These are phyloP conservation scores for Syrista parreyssii DNA, from an alignment of 2,888 invertebrate species.

Conservation along the genomic window DNA sequence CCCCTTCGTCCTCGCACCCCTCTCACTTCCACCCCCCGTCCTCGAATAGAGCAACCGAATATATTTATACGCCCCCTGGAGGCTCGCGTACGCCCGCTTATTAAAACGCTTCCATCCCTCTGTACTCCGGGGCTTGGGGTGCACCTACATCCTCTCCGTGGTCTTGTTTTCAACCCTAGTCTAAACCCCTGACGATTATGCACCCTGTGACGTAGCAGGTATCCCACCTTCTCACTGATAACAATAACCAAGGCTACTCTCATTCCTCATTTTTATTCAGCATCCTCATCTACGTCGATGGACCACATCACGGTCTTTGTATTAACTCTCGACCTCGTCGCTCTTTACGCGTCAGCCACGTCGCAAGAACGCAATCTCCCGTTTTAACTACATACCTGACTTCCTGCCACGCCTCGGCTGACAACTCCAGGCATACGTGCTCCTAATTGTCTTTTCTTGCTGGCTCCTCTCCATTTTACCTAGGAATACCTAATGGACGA, in stretches of 20 bases:
- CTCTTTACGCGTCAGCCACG: not conserved
- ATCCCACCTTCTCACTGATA: too few species aligned
- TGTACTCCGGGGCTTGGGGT: not conserved
- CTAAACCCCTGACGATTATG: not conserved
- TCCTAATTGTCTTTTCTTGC: slow-evolving; percentile 25
- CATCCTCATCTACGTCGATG: not conserved
- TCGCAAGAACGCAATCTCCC: slow-evolving; percentile 19
- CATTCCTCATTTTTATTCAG: not conserved
- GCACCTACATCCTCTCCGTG: not conserved
- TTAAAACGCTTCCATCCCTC: slow-evolving; percentile 55
- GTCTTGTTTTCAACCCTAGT: not conserved
- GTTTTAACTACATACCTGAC: slow-evolving; percentile 19
- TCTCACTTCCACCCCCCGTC: slow-evolving; percentile 5
- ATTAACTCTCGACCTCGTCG: not conserved
- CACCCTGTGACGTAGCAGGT: not conserved
- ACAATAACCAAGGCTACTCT: not conserved
- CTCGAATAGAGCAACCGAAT: slow-evolving; percentile 42
- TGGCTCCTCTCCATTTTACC: not conserved
- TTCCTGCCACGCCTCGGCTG: slow-evolving; percentile 21
- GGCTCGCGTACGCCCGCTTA: slow-evolving; percentile 52
- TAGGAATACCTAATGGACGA: not conserved
- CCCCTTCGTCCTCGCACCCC: not conserved
- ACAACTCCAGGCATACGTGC: slow-evolving; percentile 24
- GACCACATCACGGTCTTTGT: not conserved
- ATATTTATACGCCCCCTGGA: slow-evolving; percentile 52